Evolutionary conservation across 2,113 vertebrate genomes (phyloP), one percentile per base, ranked within the genome.

Genomic region (Actinemys pallida): DNA sequence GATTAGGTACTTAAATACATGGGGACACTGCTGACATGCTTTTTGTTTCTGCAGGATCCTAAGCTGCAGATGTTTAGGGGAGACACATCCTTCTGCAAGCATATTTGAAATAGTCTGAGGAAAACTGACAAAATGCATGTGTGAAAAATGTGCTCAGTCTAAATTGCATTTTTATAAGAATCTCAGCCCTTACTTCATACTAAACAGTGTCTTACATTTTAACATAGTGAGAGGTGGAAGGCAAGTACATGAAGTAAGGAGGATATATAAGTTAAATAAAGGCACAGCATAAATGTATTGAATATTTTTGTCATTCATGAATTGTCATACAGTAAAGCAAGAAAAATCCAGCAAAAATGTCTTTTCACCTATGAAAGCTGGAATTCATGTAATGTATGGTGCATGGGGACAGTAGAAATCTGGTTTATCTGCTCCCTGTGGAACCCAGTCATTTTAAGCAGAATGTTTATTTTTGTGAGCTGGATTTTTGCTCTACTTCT

Each of bases 341-440:
- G 57, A 83, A 53, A 59, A 75, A 57, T 0, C 2, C 8, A 54
- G 52, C 0, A 53, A 80, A 90, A 90, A 90, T 72, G 0, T 35
- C 52, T 80, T 49, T 24, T 83, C 35, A 42, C 2, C 0, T 39
- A 72, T 2, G 90, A 89, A 94, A 92, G 8, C 0, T 0, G 56
- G 50, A 92, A 93, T 88, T 88, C 62, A 88, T 83, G 69, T 56
- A 29, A 50, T 53, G 81, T 53, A 75, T 52, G 65, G 75, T 57
- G 53, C 22, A 56, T 31, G 1, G 49, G 6, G 24, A 54, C 69
- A 72, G 80, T 80, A 82, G 49, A 94, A n/a, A 2, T 45, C 39
- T 81, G 31, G n/a, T 42, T 96, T 94, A 91, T 72, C 29, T 91
- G 4, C 78, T 39, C 39, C 80, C 84, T 56, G 47, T 92, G 81